Evolutionary conservation across 2,888 invertebrate genomes (phyloP), one percentile per base, ranked within the genome.

Genomic region (Polydrusus pterygomalis): DNA sequence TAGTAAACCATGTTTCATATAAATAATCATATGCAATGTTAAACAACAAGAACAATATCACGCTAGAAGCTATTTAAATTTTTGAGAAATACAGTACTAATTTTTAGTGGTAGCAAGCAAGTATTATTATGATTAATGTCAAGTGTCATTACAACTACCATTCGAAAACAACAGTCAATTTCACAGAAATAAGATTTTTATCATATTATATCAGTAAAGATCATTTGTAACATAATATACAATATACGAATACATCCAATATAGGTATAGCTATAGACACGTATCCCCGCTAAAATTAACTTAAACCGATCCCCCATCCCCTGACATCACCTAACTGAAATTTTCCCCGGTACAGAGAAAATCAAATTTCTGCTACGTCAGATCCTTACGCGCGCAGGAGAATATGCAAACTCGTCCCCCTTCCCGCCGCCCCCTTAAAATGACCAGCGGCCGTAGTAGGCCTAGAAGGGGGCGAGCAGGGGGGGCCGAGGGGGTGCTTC

Each of bases 381-480:
- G 77, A 74, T 70, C 74, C 74, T 74, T 77, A 74, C 65, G 70
- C 74, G 77, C 77, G 77, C 77, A 77, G 75, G 80, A 79, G 82
- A 81, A 81, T 86, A 87, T 87, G 86, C 86, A 86, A 87, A 86
- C 84, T 73, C 83, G 84, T 83, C 84, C 83, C 81, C 86, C 84
- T 83, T 81, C 86, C 86, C 82, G 60, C 83, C 85, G 84, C 84
- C 86, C 85, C 87, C 82, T 80, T 83, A 84, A 86, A 88, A 87
- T 88, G 88, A 88, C 88, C 88, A 88, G 87, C 87, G 88, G 87
- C 86, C 87, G 85, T 85, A 64, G 84, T 86, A 83, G 86, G 86
- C 86, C 86, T 87, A 86, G 87, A 87, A 87, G 87, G 85, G 87
- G 85, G 84, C 84, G 85, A 83, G 84, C 81, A n/a, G 82, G 80